Percentiles rank a stretch among this genome's conserved stretches.
These are phyloP conservation scores for Pycnonotus jocosus DNA, from an alignment of 2,113 vertebrate species.

Conservation along the genomic window DNA sequence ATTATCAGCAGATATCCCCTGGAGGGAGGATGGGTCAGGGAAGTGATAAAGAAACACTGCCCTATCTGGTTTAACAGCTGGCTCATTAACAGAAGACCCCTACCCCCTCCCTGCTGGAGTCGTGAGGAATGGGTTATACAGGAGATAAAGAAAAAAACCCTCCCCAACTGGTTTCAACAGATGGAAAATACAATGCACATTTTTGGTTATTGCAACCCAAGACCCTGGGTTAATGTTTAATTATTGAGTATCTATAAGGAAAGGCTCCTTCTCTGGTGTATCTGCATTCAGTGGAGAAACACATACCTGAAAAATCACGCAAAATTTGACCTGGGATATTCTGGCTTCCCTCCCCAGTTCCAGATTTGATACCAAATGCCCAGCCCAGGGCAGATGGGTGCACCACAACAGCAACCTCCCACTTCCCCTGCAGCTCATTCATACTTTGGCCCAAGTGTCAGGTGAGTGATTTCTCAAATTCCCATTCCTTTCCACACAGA, in stretches of 20 bases:
- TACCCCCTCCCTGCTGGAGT: no score
- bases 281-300: not conserved
- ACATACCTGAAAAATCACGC: not conserved
- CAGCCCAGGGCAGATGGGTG: not conserved
- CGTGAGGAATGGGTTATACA: no score
- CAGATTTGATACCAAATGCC: not conserved
- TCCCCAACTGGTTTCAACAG: no score
- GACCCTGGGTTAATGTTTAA: not conserved
- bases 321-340: not conserved
- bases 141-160: no score
- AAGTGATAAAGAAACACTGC: no score
- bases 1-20: no score
- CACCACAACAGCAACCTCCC: fast-evolving
- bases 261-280: not conserved
- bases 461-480: not conserved
- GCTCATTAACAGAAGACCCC: no score
- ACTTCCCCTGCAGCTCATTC: not conserved
- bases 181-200: no score
- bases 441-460: not conserved
- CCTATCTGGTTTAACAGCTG: no score
- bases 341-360: not conserved
- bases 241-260: not conserved
- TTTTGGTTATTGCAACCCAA: no score
- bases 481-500: not conserved
- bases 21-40: no score